These are phyloP conservation scores for Callithrix jacchus DNA, from an alignment of 2,113 vertebrate genomes.

Conservation along the genomic window DNA sequence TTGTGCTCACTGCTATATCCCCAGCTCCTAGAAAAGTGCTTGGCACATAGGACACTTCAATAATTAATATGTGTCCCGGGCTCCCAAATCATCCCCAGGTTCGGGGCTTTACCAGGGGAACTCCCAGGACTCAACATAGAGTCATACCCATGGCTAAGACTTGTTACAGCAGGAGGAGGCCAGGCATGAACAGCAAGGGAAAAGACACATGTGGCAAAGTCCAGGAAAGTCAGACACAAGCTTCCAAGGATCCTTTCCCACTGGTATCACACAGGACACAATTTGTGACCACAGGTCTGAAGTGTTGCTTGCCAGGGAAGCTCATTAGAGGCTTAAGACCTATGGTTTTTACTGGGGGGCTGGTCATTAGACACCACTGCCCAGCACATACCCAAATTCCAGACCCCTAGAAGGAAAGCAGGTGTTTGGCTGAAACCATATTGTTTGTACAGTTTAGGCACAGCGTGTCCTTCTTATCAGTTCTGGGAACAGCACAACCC, in stretches of 20 bases:
- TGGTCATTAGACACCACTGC: background rate
- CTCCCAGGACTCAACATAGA: background rate
- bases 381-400: background rate
- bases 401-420: background rate
- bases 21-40: background rate
- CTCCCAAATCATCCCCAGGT: background rate
- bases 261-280: background rate
- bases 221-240: background rate
- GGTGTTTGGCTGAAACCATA: background rate
- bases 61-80: background rate
- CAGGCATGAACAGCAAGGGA: no score
- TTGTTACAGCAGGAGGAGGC: background rate
- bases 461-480: background rate
- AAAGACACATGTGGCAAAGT: background rate
- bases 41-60: background rate
- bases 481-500: background rate
- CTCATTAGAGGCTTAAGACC: background rate
- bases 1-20: background rate
- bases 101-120: background rate
- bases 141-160: background rate
- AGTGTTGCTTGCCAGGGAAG: background rate
- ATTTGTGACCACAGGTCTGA: background rate
- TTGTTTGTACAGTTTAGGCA: background rate
- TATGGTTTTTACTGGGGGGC: background rate
- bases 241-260: background rate